These are phyloP conservation scores for Himalopsyche anomala DNA, from an alignment of 2,888 invertebrate species.

Conservation along the genomic window DNA sequence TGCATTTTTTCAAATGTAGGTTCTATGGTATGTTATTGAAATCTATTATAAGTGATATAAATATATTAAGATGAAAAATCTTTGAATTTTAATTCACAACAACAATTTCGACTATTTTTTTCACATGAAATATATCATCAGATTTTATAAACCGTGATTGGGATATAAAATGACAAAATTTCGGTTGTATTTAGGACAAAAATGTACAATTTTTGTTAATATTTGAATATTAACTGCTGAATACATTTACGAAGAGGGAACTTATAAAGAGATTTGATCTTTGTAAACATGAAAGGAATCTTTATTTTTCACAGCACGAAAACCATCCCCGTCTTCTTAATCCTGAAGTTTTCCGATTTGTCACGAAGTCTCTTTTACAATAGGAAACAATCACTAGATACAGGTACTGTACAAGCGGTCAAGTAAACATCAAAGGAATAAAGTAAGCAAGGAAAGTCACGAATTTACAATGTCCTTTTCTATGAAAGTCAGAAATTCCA, in stretches of 20 bases:
- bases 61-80: too few relatives aligned
- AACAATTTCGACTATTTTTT: too few relatives aligned
- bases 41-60: too few relatives aligned
- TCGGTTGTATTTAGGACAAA: too few relatives aligned
- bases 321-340: conserved; percentile 40
- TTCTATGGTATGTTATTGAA: too few relatives aligned
- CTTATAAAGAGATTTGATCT: neutral
- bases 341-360: conserved; percentile 54
- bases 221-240: too few relatives aligned
- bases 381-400: conserved; percentile 39
- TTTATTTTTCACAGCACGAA: conserved; percentile 10
- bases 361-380: conserved; percentile 50
- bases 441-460: conserved; percentile 58
- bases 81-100: too few relatives aligned
- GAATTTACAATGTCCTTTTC: conserved; percentile 50
- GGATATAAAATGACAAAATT: too few relatives aligned
- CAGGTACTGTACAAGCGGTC: conserved; percentile 43
- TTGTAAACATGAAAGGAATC: neutral
- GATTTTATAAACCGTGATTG: too few relatives aligned
- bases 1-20: too few relatives aligned
- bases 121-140: too few relatives aligned
- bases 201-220: too few relatives aligned
- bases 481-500: conserved; percentile 41
- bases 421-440: conserved; percentile 47
- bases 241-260: neutral